Base-by-base conservation (phyloP, 2,888 invertebrate species). In the Hydroisotoma schaefferi region DNA sequence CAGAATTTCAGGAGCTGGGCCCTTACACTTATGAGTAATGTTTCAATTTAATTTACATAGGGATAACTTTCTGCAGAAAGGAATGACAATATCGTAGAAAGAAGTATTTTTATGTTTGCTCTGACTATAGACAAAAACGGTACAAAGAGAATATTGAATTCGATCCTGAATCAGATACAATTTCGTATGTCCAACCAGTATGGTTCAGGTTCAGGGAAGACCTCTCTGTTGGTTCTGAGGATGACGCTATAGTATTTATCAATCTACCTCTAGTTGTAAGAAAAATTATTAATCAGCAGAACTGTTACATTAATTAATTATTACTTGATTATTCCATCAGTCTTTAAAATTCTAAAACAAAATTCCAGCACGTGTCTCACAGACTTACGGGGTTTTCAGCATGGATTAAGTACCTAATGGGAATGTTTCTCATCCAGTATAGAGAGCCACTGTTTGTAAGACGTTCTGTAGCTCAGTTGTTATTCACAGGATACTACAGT, bases 181-280 rank as follows among this genome's bases (percentile, higher is more conserved):
- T 60, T 1, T 20, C 22, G 2, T 60, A 52, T 25, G 46, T 25
- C 26, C 51, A 49, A 25, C 44, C 33, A 23, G 37, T 33, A 25
- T 27, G 25, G 12, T 59, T 26, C 40, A 28, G 46, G 12, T 60
- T 56, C 22, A 33, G 55, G 15, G 33, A 12, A n/a, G 60, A 60
- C 8, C 12, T 60, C 18, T 56, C 60, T 23, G 28, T 20, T 18
- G 55, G 55, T 2, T 10, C 10, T 12, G 48, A 49, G 20, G 44
- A 29, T 18, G 59, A 59, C 27, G 10, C 44, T 12, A 23, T 59
- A 2, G 55, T 55, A 5, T 26, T 55, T 18, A 54, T 59, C 2
- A 59, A 59, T 44, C 28, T 59, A 18, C 59, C 59, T 6, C 51
- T 59, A 44, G 55, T 55, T 40, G 59, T 59, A 49, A 55, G 53